Conservation (phyloP, 2,888 invertebrate species). For the Drosophila picticornis region DNA sequence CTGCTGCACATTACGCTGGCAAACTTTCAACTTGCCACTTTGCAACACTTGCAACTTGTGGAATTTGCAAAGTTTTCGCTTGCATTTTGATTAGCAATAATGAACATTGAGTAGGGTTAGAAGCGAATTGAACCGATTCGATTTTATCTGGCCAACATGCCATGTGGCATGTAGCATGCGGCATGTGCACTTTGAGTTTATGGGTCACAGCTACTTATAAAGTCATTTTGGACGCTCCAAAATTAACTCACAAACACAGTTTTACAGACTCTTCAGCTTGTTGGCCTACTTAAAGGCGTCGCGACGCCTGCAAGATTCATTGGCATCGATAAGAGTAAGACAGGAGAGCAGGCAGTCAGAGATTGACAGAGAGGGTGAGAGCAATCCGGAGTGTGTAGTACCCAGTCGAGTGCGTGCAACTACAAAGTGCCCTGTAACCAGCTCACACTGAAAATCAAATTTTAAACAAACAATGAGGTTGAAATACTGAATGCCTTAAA, state of each 20-base stretch:
- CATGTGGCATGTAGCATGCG: conserved; percentile 19
- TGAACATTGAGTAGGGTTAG: conserved; percentile 59
- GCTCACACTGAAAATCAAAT: not conserved
- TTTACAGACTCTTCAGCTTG: conserved; percentile 28
- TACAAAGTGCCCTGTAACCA: not conserved
- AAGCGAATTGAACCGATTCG: conserved; percentile 44
- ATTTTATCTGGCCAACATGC: conserved; percentile 31
- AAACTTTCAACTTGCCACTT: conserved; percentile 39
- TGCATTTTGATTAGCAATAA: conserved; percentile 72
- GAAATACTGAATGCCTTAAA: not conserved
- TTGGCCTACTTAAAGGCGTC: conserved; percentile 62
- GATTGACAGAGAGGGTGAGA: not conserved
- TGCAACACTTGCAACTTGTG: conserved; percentile 42
- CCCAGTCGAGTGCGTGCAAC: not conserved
- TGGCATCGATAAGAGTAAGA: conserved; percentile 56
- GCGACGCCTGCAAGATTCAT: conserved; percentile 66
- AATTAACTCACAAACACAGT: conserved; percentile 58
- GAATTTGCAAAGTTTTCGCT: conserved; percentile 61
- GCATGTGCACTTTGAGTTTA: conserved; percentile 37
- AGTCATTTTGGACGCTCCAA: conserved; percentile 63
- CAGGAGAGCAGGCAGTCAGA: not conserved
- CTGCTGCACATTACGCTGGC: conserved; percentile 15
- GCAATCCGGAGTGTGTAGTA: not conserved
- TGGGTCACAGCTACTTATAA: conserved; percentile 74
- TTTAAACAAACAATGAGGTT: not conserved